Percentiles rank a stretch among this genome's conserved stretches.
These are phyloP conservation scores for Cherax quadricarinatus DNA, from an alignment of 1,140 invertebrate genomes.

Conservation along the genomic window DNA sequence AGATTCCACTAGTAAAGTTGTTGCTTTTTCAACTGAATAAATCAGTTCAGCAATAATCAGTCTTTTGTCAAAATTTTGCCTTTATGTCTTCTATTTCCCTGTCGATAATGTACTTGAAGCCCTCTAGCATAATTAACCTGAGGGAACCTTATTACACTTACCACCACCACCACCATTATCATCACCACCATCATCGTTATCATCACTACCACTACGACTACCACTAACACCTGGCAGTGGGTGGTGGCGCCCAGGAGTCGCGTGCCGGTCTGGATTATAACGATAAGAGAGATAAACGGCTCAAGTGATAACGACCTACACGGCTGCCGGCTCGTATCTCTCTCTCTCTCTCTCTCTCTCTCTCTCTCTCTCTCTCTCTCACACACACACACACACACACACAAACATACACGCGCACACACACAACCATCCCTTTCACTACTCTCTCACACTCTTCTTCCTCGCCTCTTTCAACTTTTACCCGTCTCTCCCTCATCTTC, in stretches of 20 bases:
- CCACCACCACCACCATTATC: background rate
- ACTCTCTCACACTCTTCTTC: background rate
- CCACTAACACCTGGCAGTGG: background rate
- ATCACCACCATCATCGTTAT: background rate
- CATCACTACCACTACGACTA: background rate
- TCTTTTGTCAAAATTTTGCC: too few relatives aligned
- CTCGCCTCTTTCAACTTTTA: background rate
- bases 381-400: too few relatives aligned
- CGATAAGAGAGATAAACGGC: background rate
- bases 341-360: too few relatives aligned
- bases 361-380: slow-evolving; percentile 11
- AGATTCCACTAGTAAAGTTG: too few relatives aligned
- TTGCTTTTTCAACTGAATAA: too few relatives aligned
- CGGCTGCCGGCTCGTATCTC: background rate
- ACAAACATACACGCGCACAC: background rate
- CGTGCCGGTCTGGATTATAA: background rate
- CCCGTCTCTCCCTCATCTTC: background rate
- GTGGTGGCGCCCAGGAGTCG: background rate
- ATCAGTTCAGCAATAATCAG: too few relatives aligned
- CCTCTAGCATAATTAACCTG: too few relatives aligned
- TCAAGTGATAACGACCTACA: background rate
- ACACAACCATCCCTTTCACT: background rate
- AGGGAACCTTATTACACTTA: background rate
- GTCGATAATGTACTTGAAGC: too few relatives aligned
- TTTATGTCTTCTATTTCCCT: too few relatives aligned